Base-by-base conservation (phyloP, 1,140 invertebrate species). In the Drosophila ambigua region DNA sequence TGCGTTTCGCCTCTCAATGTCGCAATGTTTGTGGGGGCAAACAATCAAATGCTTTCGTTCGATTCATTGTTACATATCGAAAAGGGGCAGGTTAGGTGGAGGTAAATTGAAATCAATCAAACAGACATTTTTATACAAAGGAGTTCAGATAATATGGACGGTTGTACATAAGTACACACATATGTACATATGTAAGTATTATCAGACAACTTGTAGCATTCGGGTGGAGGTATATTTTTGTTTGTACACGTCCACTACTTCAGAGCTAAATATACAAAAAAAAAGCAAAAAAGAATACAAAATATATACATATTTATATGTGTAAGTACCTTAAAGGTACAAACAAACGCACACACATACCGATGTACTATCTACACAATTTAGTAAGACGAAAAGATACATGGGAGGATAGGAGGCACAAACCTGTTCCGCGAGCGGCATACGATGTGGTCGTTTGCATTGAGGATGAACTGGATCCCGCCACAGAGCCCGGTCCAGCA, bases 341-440 rank as follows among this genome's bases (percentile, higher is more conserved):
- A 13, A 41, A 65, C 49, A 64, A 43, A 61, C 26, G 24, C 8
- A 31, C 31, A 39, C 11, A 9, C 8, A 9, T 9, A 31, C 31
- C 9, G 2, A 24, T 4, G 6, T 28, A 28, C 1, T 39, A 39
- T 39, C 4, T 13, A 39, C 11, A 13, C 11, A 39, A 39, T 13
- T 39, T 39, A 13, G 35, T 39, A 39, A 62, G 57, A 57, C 44
- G 39, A 68, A 43, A 49, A 43, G 16, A 11, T 13, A 46, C 35
- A 72, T 65, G 35, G 59, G 58, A 52, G 58, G 44, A 26, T 31
- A 9, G 59, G 31, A 15, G 26, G 41, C 57, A 89, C 83, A 77
- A 87, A 87, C 83, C 83, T 87, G 83, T 87, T 87, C 83, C 84
- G 59, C 83, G 83, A 39, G 67, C 76, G 46, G 72, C 84, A 41